Percentiles rank a stretch among this genome's conserved stretches.
These are phyloP conservation scores for Tricholauxania praeusta DNA, from an alignment of 2,888 invertebrate genomes.

Conservation along the genomic window DNA sequence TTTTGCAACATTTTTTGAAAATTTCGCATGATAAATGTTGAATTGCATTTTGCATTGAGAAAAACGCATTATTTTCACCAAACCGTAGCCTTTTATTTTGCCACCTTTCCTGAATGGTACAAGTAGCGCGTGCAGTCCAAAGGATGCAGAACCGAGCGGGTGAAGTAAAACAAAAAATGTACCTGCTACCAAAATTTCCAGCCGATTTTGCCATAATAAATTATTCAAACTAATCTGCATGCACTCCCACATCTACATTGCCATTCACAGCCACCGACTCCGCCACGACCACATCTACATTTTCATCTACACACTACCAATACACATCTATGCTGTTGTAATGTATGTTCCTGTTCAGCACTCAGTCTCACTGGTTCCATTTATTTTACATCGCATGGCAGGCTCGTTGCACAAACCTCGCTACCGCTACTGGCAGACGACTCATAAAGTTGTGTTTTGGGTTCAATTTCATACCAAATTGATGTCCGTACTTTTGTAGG, in stretches of 20 bases:
- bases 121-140: not conserved
- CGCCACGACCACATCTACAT: not conserved
- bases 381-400: constrained; percentile 48
- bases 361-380: constrained; percentile 46
- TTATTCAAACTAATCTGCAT: constrained; percentile 39
- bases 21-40: constrained; percentile 33
- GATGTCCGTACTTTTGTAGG: not conserved
- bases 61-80: constrained; percentile 12
- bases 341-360: constrained; percentile 19
- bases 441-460: no score
- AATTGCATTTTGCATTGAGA: constrained; percentile 16
- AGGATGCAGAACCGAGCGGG: no score
- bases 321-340: constrained; percentile 4
- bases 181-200: constrained; percentile 1
- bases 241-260: not conserved
- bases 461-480: not conserved
- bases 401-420: constrained; percentile 43
- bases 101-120: not conserved
- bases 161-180: constrained; percentile 1
- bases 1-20: constrained; percentile 31
- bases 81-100: not conserved
- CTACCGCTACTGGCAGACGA: no score
- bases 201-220: constrained; percentile 32
- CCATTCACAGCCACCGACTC: not conserved
- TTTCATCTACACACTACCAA: not conserved